A percentile compares a stretch with the other conserved stretches of the same genome.
Evolutionary conservation across 2,113 vertebrate genomes (phyloP).

Genomic region (Anarhynchus alexandrinus): DNA sequence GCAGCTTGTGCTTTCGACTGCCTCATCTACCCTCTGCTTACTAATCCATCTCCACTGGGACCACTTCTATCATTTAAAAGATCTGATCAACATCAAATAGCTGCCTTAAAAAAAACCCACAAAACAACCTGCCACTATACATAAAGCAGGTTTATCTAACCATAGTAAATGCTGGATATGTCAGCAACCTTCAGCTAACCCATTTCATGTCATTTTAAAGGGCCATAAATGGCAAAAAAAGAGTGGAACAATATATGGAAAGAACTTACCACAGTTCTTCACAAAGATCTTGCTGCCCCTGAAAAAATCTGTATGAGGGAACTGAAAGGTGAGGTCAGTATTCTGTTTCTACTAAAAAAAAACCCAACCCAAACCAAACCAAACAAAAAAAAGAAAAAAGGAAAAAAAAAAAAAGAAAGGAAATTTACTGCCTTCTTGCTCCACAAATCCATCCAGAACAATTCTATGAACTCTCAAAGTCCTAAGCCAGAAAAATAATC

Average conservation of each 20-base stretch:
- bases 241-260: not conserved
- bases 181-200: conserved; percentile 18
- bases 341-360: not conserved
- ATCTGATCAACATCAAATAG: conserved; percentile 45
- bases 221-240: conserved; percentile 5
- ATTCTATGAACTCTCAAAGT: not conserved
- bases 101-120: not conserved
- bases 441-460: not conserved
- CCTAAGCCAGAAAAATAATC: not conserved
- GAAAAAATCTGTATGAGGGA: not conserved
- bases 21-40: conserved; percentile 48
- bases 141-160: conserved; percentile 26
- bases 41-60: conserved; percentile 49
- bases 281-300: not conserved
- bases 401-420: too few relatives aligned
- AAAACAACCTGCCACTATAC: not conserved
- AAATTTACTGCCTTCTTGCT: not conserved
- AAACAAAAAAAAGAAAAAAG: too few relatives aligned
- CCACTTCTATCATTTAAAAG: conserved; percentile 40
- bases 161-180: not conserved
- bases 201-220: not conserved
- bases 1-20: conserved; percentile 40
- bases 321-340: not conserved
- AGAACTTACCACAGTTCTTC: not conserved
- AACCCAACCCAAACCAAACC: not conserved